Percentiles rank a stretch among this genome's conserved stretches.
Conservation (phyloP, 2,797 vertebrate species). For the Podarcis lilfordi region DNA sequence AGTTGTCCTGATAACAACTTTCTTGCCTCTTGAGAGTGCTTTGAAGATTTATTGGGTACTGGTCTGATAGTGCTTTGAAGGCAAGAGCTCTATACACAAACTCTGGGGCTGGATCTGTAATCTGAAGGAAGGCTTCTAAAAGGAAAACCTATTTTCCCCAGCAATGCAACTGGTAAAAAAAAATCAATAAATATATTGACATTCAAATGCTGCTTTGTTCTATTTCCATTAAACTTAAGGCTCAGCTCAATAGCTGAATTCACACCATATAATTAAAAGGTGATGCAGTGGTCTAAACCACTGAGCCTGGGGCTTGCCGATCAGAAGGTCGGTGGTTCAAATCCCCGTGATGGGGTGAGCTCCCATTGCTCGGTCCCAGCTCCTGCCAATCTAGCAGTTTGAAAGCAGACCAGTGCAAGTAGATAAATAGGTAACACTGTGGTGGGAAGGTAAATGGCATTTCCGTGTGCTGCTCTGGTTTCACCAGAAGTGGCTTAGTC, state of each 20-base stretch:
- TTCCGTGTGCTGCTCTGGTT: too few relatives aligned
- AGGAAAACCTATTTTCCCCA: neutral
- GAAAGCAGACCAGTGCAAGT: too few relatives aligned
- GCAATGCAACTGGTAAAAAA: neutral
- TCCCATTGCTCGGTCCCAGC: too few relatives aligned
- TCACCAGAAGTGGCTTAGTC: too few relatives aligned
- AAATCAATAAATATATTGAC: neutral
- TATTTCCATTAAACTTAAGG: neutral
- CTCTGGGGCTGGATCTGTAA: neutral
- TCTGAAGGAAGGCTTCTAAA: neutral
- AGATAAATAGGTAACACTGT: too few relatives aligned
- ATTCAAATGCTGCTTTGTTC: neutral
- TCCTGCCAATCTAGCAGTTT: too few relatives aligned
- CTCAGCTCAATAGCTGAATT: neutral
- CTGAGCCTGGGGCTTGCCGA: too few relatives aligned
- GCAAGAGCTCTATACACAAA: constrained; percentile 13
- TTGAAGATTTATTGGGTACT: constrained; percentile 41
- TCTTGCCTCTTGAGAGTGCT: constrained; percentile 27
- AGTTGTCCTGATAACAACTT: constrained; percentile 33
- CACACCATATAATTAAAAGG: too few relatives aligned
- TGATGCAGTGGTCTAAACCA: too few relatives aligned
- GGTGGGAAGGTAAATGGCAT: too few relatives aligned
- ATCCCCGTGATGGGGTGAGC: too few relatives aligned
- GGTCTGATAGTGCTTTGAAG: constrained; percentile 32
- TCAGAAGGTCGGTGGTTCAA: too few relatives aligned